Evolutionary conservation across 2,888 invertebrate genomes (phyloP), one percentile per base, ranked within the genome.

Genomic region (Drosophila imparisetae): DNA sequence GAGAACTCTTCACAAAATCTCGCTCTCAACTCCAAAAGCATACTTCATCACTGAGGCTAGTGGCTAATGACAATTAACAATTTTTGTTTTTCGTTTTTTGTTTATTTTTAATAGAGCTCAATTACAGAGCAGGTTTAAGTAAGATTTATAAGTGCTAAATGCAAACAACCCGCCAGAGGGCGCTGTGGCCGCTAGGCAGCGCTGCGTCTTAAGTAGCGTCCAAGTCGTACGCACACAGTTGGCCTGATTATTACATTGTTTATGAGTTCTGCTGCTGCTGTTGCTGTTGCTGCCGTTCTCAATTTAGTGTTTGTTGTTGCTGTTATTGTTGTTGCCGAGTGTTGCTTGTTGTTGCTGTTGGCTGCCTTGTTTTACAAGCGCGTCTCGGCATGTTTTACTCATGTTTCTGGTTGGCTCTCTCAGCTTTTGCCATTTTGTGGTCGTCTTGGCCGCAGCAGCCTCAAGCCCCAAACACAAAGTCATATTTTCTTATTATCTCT

Each of bases 401-500:
- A 86, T 86, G 86, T 80, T 80, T 81, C 70, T 77, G 64, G 53
- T 55, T 54, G 65, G 60, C n/a, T 55, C 36, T 48, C 65, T 65
- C 65, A 60, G 84, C 81, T 60, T 64, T 42, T 66, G 72, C 82
- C 84, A 75, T 81, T 83, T 80, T 80, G 72, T 60, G 82, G 75
- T 72, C 75, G 79, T 77, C 71, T 84, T 85, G 76, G 79, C 68
- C 72, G 75, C 70, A 74, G 54, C 48, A 49, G 69, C 74, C 75
- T 67, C 63, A 85, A 75, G 64, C 75, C 40, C 76, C 60, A 57
- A 64, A 36, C 67, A 68, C 68, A 80, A 80, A 87, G 89, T 87
- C 86, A 87, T 87, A 87, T 89, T 87, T 87, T 80, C 90, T 87
- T 89, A 87, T 90, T 87, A 87, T 89, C 78, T 86, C 68, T 62